phyloP scores from a whole-genome alignment of 2,797 vertebrate species.

The Acanthis flammea region DNA sequence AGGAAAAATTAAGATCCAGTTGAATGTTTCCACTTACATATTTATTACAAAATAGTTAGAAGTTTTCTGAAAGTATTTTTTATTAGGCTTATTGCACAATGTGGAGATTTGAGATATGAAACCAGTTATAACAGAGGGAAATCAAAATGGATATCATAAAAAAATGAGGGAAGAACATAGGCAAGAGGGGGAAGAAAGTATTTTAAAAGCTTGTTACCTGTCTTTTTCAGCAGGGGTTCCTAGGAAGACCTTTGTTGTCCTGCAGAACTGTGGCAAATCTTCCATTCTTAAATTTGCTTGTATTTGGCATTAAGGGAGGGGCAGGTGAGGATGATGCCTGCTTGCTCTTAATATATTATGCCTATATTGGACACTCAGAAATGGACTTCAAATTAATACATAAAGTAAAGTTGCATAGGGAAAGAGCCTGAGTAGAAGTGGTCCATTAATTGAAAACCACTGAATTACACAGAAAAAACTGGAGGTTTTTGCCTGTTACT shows the following conservation, averaged over 20 bases:
- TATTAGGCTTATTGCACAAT: not conserved
- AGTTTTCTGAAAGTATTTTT: not conserved
- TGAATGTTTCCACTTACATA: not conserved
- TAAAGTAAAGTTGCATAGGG: not conserved
- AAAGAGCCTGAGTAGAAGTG: not conserved
- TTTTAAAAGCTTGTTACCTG: not conserved
- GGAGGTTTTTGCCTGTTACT: not conserved
- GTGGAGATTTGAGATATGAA: not conserved
- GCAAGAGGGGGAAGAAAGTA: not conserved
- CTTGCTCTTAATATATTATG: not conserved
- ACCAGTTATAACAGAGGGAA: not conserved
- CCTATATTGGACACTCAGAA: not conserved
- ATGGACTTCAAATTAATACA: not conserved
- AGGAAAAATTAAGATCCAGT: not conserved
- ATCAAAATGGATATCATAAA: not conserved
- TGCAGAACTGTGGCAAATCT: not conserved
- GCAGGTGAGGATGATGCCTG: not conserved
- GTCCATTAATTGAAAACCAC: not conserved
- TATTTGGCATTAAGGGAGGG: not conserved
- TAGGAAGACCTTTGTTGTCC: fast-evolving
- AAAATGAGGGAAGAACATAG: not conserved
- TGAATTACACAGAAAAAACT: not conserved
- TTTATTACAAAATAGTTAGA: not conserved
- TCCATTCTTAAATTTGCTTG: not conserved
- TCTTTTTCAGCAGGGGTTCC: not conserved